Evolutionary conservation across 1,140 invertebrate species (phyloP).

Genomic region (Orius insidiosus): DNA sequence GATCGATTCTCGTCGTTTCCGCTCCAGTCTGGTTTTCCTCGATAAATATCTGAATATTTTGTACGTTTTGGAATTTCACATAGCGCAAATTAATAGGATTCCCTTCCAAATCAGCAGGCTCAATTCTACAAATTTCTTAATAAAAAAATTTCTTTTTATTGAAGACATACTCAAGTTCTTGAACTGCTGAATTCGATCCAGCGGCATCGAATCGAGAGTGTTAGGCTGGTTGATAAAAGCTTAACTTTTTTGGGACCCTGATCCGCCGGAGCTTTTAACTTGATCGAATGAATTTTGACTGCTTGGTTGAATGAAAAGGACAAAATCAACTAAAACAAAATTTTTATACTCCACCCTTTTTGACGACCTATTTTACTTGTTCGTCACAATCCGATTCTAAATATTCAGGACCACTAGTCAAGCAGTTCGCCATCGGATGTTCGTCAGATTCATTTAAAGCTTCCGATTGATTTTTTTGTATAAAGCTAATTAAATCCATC

Average conservation of each 20-base stretch:
- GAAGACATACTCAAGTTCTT: conserved; percentile 69
- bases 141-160: conserved; percentile 6
- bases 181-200: conserved; percentile 63
- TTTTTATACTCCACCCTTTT: not conserved
- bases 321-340: conserved; percentile 51
- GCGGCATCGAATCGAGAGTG: conserved; percentile 91
- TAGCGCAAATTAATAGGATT: conserved; percentile 69
- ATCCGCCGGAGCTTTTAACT: conserved; percentile 71
- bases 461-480: conserved; percentile 76
- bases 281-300: conserved; percentile 95
- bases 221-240: conserved; percentile 90
- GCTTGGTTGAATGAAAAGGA: conserved; percentile 82
- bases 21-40: conserved; percentile 76
- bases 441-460: conserved; percentile 95
- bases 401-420: conserved; percentile 56
- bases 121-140: no score
- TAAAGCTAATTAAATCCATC: conserved; percentile 79
- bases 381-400: conserved; percentile 88
- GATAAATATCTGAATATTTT: conserved; percentile 88
- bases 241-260: conserved; percentile 87
- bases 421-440: conserved; percentile 58
- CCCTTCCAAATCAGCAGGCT: conserved; percentile 61
- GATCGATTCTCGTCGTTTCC: conserved; percentile 77
- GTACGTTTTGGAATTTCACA: conserved; percentile 98
- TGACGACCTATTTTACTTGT: conserved; percentile 30